phyloP scores from a whole-genome alignment of 92 coral and sea anemone species.

The Montipora capitata region DNA sequence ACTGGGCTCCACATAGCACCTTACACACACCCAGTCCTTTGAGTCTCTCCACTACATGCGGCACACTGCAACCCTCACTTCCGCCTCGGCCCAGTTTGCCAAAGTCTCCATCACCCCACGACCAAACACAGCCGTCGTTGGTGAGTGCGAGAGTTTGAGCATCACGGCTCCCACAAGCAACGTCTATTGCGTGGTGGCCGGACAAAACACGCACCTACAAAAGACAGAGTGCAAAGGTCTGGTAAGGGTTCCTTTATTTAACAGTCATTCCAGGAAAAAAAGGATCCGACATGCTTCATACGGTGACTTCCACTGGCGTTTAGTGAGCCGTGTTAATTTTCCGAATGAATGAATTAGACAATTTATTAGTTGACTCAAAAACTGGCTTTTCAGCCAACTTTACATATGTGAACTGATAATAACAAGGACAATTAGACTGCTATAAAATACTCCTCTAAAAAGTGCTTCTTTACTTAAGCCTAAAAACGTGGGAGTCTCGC shows the following conservation, averaged over 20 bases:
- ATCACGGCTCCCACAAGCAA: slow-evolving; percentile 99
- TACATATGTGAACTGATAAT: no score
- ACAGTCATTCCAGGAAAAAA: no score
- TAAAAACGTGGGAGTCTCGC: no score
- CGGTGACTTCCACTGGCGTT: no score
- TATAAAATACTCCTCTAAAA: neutral
- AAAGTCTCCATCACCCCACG: slow-evolving; percentile 99
- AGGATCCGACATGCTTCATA: no score
- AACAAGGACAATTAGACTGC: no score
- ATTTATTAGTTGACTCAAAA: no score
- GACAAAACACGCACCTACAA: slow-evolving; percentile 88
- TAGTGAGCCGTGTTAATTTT: no score
- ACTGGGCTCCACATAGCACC: slow-evolving; percentile 99
- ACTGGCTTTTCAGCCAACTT: no score
- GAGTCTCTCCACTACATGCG: slow-evolving; percentile 95
- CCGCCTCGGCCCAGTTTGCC: slow-evolving; percentile 99
- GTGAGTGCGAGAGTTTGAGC: slow-evolving; percentile 98
- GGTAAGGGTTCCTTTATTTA: no score
- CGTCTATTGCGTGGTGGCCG: slow-evolving; percentile 90
- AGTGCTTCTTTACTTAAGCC: neutral
- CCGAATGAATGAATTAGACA: no score
- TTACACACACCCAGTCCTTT: slow-evolving; percentile 95
- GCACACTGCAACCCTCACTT: slow-evolving; percentile 98
- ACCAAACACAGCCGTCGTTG: slow-evolving; percentile 96
- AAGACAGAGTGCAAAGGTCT: neutral